Conservation (phyloP, 2,797 vertebrate species). For the Bradypodion ventrale region DNA sequence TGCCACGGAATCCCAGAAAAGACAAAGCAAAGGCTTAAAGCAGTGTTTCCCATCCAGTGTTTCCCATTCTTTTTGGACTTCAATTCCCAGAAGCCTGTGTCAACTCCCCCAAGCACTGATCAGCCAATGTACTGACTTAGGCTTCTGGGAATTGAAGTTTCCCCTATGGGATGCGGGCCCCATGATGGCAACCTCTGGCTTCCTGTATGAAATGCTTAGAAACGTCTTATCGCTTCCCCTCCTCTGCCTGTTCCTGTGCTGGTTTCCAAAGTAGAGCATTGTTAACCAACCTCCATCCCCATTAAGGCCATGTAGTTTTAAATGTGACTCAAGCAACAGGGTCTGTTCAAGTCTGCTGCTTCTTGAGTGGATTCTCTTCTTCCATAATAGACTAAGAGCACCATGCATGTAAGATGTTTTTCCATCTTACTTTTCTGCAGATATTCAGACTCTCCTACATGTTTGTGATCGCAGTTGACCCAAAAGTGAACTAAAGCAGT, state of each 20-base stretch:
- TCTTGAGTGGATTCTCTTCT: neutral
- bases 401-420: neutral
- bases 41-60: no score
- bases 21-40: constrained; percentile 1
- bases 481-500: no score
- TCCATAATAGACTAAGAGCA: neutral
- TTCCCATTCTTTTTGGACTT: no score
- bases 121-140: no score
- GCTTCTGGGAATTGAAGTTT: no score
- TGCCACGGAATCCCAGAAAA: neutral
- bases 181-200: no score
- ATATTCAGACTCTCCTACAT: no score
- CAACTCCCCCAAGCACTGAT: no score
- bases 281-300: neutral
- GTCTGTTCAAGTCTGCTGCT: neutral
- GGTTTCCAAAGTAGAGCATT: neutral
- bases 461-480: no score
- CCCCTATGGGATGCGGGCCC: no score
- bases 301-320: neutral
- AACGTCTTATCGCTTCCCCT: constrained; percentile 11
- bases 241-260: constrained; percentile 16
- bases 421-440: neutral
- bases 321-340: neutral
- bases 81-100: no score
- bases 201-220: neutral